Evolutionary conservation across 2,797 vertebrate species (phyloP).

Genomic region (Pipistrellus nathusii): DNA sequence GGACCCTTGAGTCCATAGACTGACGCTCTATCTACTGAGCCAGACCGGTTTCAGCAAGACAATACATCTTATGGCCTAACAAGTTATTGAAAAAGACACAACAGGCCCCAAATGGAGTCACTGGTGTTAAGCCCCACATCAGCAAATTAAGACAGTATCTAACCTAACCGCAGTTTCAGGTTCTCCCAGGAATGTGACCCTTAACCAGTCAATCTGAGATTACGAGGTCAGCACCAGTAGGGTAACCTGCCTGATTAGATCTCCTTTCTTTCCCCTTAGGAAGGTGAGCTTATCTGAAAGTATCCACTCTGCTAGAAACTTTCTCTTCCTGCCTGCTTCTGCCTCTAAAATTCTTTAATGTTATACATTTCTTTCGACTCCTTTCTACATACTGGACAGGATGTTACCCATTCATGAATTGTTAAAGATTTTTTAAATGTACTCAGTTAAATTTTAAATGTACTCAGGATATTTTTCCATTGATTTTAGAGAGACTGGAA

Average conservation of each 20-base stretch:
- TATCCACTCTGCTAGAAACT: neutral
- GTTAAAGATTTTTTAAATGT: neutral
- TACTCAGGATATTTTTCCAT: neutral
- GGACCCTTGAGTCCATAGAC: too few species aligned
- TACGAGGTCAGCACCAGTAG: neutral
- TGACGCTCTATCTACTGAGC: too few species aligned
- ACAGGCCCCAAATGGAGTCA: neutral
- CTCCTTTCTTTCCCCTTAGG: neutral
- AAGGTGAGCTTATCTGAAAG: neutral
- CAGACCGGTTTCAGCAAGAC: neutral
- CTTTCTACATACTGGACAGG: neutral
- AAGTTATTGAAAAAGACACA: neutral
- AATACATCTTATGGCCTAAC: neutral
- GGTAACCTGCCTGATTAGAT: neutral
- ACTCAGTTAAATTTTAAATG: neutral
- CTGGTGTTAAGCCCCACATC: neutral
- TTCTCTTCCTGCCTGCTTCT: neutral
- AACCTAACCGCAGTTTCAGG: neutral
- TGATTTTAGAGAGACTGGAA: too few species aligned
- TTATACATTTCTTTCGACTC: neutral
- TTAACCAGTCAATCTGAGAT: neutral
- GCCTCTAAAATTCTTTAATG: neutral
- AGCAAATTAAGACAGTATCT: neutral
- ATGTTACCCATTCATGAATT: neutral
- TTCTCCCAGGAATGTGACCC: neutral